Evolutionary conservation across 2,888 invertebrate genomes (phyloP).

Genomic region (Boloria euphrosyne): DNA sequence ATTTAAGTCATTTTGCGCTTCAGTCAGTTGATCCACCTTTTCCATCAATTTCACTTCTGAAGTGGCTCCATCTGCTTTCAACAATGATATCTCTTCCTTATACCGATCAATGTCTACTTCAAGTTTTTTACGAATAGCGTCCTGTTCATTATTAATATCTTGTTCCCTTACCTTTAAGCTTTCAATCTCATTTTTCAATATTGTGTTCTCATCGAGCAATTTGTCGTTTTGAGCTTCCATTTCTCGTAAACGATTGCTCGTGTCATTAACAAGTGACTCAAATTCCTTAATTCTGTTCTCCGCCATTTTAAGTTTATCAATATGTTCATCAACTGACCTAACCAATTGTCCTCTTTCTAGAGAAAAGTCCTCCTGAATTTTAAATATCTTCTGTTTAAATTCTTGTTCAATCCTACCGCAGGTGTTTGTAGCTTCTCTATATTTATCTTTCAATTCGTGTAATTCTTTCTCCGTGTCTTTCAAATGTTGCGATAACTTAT

Average conservation of each 20-base stretch:
- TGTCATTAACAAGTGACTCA: conserved; percentile 54
- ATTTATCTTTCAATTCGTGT: conserved; percentile 75
- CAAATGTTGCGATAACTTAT: conserved; percentile 79
- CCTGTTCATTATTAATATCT: conserved; percentile 63
- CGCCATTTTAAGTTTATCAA: conserved; percentile 63
- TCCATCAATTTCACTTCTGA: conserved; percentile 76
- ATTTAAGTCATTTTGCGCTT: conserved; percentile 75
- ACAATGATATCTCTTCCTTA: conserved; percentile 68
- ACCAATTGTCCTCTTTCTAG: conserved; percentile 65
- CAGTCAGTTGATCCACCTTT: conserved; percentile 75
- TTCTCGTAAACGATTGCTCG: conserved; percentile 58
- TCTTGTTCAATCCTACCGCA: conserved; percentile 75
- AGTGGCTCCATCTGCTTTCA: conserved; percentile 72
- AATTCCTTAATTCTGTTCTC: conserved; percentile 66
- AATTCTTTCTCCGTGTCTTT: conserved; percentile 82
- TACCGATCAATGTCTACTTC: conserved; percentile 74
- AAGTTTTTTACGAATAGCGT: conserved; percentile 63
- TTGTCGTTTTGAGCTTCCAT: conserved; percentile 63
- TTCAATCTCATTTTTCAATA: conserved; percentile 70
- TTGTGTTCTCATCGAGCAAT: conserved; percentile 69
- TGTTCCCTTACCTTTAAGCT: conserved; percentile 65
- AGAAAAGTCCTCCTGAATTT: conserved; percentile 70
- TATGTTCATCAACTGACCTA: conserved; percentile 61
- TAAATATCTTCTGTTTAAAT: conserved; percentile 72
- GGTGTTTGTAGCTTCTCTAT: conserved; percentile 68